Base-by-base conservation (phyloP, 2,888 invertebrate species). In the Zhuqinia jingwanae region DNA sequence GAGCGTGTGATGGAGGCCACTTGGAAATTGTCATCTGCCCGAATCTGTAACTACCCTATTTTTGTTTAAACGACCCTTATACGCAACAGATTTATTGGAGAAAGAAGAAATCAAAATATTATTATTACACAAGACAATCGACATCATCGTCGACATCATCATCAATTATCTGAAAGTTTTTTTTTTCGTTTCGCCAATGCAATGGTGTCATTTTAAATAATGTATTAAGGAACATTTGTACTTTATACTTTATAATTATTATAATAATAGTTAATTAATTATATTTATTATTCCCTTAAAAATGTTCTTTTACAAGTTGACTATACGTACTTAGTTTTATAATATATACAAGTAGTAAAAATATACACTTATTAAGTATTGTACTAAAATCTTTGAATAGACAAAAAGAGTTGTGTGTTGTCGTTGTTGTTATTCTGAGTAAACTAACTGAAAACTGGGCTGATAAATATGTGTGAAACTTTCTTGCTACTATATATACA, bases 181-280 rank as follows among this genome's bases (percentile, higher is more conserved):
- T 45, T 13, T 22, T 36, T 20, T 45, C 27, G 53, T 53, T 42
- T 81, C 81, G 73, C 81, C 81, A 81, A 81, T 81, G 81, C 81
- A 81, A 81, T 58, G 81, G 81, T 81, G 81, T 81, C 81, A 73
- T 53, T 45, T 78, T 30, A 58, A 42, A 60, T 70, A 70, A 6
- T 70, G 22, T 45, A 60, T 60, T 53, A 42, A 60, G 36, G n/a
- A 20, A 63, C 10, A 58, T 10, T 56, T 56, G 76, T 56, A 76
- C 76, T 56, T 56, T 50, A 17, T 50, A 73, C n/a, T n/a, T n/a
- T n/a, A n/a, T n/a, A n/a, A n/a, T n/a, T n/a, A n/a, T n/a, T n/a
- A n/a, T 22, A 60, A 30, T 45, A 45, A n/a, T n/a, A n/a, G n/a
- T n/a, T n/a, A n/a, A n/a, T n/a, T n/a, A n/a, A 68, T 68, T 42